phyloP scores from a whole-genome alignment of 2,113 vertebrate genomes.

The Phodopus roborovskii region DNA sequence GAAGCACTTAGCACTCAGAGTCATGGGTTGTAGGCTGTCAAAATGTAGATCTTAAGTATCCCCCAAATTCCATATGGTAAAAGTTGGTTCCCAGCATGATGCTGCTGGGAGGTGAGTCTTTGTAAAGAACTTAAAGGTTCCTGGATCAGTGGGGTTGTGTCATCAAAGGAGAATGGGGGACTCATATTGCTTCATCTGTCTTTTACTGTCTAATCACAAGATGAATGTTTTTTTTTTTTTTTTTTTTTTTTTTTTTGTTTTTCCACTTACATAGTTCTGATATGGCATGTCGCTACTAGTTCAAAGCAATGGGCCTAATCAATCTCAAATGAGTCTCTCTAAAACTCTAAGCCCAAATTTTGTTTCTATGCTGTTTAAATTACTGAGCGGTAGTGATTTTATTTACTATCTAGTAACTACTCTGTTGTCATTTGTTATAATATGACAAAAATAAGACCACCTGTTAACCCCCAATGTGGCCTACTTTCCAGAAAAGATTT shows the following conservation, averaged over 20 bases:
- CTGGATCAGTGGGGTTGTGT: background rate
- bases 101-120: background rate
- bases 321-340: background rate
- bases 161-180: background rate
- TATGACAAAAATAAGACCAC: background rate
- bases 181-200: background rate
- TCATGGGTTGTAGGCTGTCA: background rate
- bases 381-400: background rate
- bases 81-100: background rate
- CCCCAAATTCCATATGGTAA: background rate
- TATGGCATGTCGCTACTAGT: background rate
- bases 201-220: background rate
- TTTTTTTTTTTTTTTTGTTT: background rate
- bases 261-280: background rate
- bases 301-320: background rate
- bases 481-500: background rate
- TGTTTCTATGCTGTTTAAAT: background rate
- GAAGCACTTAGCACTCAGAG: background rate
- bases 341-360: background rate
- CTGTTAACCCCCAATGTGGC: background rate
- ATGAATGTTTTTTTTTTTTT: background rate
- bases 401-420: background rate
- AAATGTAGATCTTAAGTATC: background rate
- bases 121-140: background rate
- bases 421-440: background rate